Percentiles rank a stretch among this genome's conserved stretches.
Evolutionary conservation across 2,797 vertebrate species (phyloP).

Genomic region (Hyperoplus lanceolatus): DNA sequence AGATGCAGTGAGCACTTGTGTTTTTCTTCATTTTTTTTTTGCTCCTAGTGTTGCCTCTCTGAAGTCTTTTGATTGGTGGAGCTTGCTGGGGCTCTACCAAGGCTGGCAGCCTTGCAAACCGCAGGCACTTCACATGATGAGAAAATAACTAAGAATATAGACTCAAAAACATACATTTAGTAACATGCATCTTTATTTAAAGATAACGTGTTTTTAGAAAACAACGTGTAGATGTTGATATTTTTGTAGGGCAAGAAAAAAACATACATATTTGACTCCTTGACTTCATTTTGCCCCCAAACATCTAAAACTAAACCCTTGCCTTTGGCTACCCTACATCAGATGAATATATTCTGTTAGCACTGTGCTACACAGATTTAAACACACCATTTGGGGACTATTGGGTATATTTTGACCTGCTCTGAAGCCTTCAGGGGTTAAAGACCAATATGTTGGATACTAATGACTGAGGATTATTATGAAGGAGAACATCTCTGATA

Average conservation of each 20-base stretch:
- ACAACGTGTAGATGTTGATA: not conserved
- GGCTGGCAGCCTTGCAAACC: conserved; percentile 32
- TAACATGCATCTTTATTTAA: not conserved
- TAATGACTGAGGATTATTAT: conserved; percentile 43
- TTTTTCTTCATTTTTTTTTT: conserved; percentile 15
- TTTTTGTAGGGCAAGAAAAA: not conserved
- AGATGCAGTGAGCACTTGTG: conserved; percentile 31
- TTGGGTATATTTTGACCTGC: conserved; percentile 20
- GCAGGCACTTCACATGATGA: conserved; percentile 2
- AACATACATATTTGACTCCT: not conserved
- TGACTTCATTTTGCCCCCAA: not conserved
- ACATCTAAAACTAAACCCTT: conserved; percentile 9
- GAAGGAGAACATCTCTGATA: conserved; percentile 30
- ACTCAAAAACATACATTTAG: not conserved
- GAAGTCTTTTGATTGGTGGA: conserved; percentile 40
- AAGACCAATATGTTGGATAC: conserved; percentile 46
- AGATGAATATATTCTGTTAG: conserved; percentile 8
- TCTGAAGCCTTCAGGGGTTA: conserved; percentile 58
- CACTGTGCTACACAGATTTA: conserved; percentile 14
- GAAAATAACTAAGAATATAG: not conserved
- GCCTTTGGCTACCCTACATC: not conserved
- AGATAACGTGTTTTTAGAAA: not conserved
- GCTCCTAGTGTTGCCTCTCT: conserved; percentile 37
- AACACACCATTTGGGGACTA: conserved; percentile 5
- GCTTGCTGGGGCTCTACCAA: conserved; percentile 16